Percentiles rank a stretch among this genome's conserved stretches.
Evolutionary conservation across 1,140 invertebrate genomes (phyloP).

Genomic region (Ladona fulva): DNA sequence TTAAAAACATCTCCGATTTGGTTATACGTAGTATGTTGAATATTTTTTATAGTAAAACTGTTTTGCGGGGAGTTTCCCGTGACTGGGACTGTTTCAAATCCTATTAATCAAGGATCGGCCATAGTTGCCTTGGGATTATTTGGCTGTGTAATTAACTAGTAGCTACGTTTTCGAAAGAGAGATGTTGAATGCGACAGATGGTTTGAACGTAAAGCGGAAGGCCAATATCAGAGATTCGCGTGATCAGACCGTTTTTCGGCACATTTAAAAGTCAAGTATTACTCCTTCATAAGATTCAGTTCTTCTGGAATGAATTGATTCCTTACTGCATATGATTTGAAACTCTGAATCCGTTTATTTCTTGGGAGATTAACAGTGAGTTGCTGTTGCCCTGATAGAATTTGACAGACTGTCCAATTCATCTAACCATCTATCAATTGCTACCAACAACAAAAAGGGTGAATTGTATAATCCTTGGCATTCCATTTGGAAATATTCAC

Average conservation of each 20-base stretch:
- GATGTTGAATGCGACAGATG: neutral
- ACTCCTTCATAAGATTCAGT: neutral
- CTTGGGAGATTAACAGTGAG: too few species aligned
- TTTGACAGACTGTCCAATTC: too few species aligned
- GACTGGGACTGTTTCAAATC: neutral
- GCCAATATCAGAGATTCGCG: neutral
- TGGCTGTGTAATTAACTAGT: neutral
- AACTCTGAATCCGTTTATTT: too few species aligned
- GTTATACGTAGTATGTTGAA: neutral
- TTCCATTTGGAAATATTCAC: conserved; percentile 1
- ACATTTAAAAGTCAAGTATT: neutral
- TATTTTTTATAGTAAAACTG: conserved; percentile 11
- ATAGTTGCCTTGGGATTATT: conserved; percentile 5
- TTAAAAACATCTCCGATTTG: neutral
- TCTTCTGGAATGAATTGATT: too few species aligned
- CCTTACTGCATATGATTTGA: too few species aligned
- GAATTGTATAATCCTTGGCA: neutral
- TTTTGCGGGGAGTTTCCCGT: conserved; percentile 6
- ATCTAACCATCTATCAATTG: neutral
- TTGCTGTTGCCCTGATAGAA: too few species aligned
- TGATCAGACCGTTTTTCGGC: neutral
- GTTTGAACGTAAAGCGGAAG: too few species aligned
- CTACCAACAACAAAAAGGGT: neutral
- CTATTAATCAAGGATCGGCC: conserved; percentile 8
- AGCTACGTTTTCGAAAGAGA: neutral